Conservation (phyloP, 1,140 invertebrate genomes). For the Apis mellifera region Amel_HAv3.1 CM009931.2:8708501-8709000, state of each 20-base stretch:
- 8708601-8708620: too few species aligned
- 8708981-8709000: conserved; percentile 52
- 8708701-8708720: not conserved
- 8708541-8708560: not conserved
- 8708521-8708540: not conserved
- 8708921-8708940: conserved; percentile 18
- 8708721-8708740: too few species aligned
- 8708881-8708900: conserved; percentile 41
- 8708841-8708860: conserved; percentile 36
- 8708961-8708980: not conserved
- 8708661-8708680: not conserved
- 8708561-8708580: not conserved
- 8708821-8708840: conserved; percentile 43
- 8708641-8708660: not conserved
- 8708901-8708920: conserved; percentile 51
- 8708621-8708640: too few species aligned
- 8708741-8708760: too few species aligned
- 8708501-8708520: not conserved
- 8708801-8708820: conserved; percentile 21
- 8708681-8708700: too few species aligned
- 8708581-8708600: not conserved
- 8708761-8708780: too few species aligned
- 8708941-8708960: conserved; percentile 16
- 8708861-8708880: conserved; percentile 54
- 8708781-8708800: not conserved